Evolutionary conservation across 2,888 invertebrate species (phyloP).

Genomic region (Peribatodes rhomboidaria): DNA sequence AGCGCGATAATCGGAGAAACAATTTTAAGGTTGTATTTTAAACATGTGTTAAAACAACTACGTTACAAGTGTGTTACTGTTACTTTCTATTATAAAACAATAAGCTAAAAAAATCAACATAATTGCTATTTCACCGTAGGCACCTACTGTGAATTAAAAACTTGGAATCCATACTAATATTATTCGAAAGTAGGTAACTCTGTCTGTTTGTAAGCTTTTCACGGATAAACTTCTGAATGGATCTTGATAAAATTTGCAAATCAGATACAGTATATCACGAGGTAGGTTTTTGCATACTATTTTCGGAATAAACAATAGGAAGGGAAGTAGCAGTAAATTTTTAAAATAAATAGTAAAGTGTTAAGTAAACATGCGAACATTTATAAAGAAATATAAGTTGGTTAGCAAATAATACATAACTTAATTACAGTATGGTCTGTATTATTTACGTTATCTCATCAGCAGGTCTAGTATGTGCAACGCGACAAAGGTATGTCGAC

Average conservation of each 20-base stretch:
- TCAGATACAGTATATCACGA: no score
- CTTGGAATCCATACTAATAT: no score
- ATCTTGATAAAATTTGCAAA: no score
- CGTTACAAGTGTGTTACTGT: neutral
- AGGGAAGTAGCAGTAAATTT: neutral
- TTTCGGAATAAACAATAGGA: no score
- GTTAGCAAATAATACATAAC: constrained; percentile 8
- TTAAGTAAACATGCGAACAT: neutral
- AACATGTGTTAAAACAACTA: neutral
- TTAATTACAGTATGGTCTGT: neutral
- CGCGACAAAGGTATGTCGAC: no score
- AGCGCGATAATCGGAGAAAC: neutral
- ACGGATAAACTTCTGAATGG: no score
- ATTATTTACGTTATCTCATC: neutral
- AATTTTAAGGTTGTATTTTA: constrained; percentile 2
- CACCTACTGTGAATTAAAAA: neutral
- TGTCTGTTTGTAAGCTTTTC: no score
- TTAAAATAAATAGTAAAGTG: neutral
- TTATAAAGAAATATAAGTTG: constrained; percentile 15
- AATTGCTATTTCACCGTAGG: no score
- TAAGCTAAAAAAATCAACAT: neutral
- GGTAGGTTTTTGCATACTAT: no score
- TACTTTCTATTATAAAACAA: neutral
- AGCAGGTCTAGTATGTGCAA: no score
- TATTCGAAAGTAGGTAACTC: no score